A percentile compares a stretch with the other conserved stretches of the same genome.
These are phyloP conservation scores for Rhagium mordax DNA, from an alignment of 2,888 invertebrate genomes.

Conservation along the genomic window DNA sequence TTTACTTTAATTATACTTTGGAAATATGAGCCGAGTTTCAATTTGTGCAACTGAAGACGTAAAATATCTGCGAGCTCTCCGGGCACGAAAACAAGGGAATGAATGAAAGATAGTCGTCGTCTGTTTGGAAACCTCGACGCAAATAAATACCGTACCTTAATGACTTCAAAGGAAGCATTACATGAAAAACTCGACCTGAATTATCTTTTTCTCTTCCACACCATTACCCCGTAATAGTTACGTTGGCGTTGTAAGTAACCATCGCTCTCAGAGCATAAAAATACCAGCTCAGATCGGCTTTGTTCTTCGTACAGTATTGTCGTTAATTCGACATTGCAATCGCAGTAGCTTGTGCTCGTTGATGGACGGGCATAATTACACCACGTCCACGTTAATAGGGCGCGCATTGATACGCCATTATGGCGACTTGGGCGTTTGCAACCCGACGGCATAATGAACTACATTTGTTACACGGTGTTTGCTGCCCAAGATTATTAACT, in stretches of 20 bases:
- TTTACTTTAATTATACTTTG: too few relatives aligned
- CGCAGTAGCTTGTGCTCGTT: background rate
- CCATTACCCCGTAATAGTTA: conserved; percentile 42
- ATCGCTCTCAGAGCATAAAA: background rate
- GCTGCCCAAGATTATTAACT: conserved; percentile 33
- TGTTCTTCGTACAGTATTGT: background rate
- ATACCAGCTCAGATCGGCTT: conserved; percentile 9
- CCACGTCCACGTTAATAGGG: conserved; percentile 20
- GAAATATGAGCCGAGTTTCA: too few relatives aligned
- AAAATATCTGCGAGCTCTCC: background rate
- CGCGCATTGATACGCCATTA: conserved; percentile 24
- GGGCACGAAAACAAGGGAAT: conserved; percentile 21
- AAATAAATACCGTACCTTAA: conserved; percentile 25
- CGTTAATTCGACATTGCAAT: conserved; percentile 13
- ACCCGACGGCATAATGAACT: conserved; percentile 42
- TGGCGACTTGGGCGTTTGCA: conserved; percentile 36
- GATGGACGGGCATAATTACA: conserved; percentile 8
- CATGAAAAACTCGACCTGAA: conserved; percentile 39
- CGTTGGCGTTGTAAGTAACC: conserved; percentile 39
- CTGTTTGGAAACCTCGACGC: background rate
- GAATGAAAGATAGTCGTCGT: conserved; percentile 40
- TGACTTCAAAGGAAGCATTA: conserved; percentile 34
- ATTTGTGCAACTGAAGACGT: background rate
- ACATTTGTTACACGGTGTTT: conserved; percentile 39
- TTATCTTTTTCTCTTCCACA: conserved; percentile 43